phyloP scores from a whole-genome alignment of 2,797 vertebrate species.

The Epinephelus malabaricus region DNA sequence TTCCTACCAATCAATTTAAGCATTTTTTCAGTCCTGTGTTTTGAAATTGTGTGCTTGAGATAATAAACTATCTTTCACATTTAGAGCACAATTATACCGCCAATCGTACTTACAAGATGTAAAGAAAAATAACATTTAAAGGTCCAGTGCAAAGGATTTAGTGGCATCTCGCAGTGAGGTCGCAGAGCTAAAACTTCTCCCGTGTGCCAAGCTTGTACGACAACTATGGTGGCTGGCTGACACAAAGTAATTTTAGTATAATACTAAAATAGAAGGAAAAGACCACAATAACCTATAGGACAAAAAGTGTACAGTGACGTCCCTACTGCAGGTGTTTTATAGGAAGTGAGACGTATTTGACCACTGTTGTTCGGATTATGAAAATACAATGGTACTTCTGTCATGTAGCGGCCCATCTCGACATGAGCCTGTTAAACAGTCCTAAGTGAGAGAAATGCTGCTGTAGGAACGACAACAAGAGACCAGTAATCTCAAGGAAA shows the following conservation, averaged over 20 bases:
- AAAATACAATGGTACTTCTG: conserved; percentile 8
- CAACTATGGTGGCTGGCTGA: too few species aligned
- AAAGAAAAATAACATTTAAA: too few species aligned
- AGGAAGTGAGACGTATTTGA: not conserved
- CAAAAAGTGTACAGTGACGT: not conserved
- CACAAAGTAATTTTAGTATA: not conserved
- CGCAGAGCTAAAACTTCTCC: too few species aligned
- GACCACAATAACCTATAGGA: not conserved
- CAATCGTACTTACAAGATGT: too few species aligned
- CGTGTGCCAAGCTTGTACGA: too few species aligned
- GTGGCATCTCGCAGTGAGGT: too few species aligned
- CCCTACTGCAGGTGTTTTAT: not conserved
- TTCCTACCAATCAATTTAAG: too few species aligned
- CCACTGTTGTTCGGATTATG: not conserved
- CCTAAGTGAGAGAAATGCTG: not conserved
- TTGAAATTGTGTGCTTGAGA: too few species aligned
- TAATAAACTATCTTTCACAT: too few species aligned
- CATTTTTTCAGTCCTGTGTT: too few species aligned
- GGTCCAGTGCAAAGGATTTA: too few species aligned
- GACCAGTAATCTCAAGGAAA: conserved; percentile 30
- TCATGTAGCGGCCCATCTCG: conserved; percentile 12
- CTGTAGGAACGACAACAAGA: conserved; percentile 18
- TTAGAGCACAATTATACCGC: too few species aligned
- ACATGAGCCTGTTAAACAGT: conserved; percentile 17
- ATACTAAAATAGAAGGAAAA: not conserved